Base-by-base conservation (phyloP, 2,113 vertebrate genomes). In the Synodontis membranacea region DNA sequence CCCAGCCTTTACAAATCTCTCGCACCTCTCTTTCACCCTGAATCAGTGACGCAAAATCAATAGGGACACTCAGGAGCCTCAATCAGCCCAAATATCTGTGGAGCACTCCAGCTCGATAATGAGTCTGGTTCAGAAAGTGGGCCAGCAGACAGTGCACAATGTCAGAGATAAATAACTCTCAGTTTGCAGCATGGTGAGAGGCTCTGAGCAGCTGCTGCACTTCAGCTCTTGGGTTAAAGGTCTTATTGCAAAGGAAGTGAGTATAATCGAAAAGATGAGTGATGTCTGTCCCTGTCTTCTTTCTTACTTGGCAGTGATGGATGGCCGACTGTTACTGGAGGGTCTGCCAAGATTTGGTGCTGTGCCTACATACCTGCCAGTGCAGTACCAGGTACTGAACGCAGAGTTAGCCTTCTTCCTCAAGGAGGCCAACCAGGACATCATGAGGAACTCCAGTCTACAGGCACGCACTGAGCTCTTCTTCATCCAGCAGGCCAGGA, bases 391-490 rank as follows among this genome's bases (percentile, higher is more conserved):
- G 34, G 90, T 99, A 88, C 93, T 96, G 75, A 91, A 95, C 2
- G 93, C 96, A 0, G 97, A 98, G 86, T 93, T 94, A 0, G 92
- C 96, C 0, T 99, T 98, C 93, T 96, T 98, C 88, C 96, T 99
- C 9, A 96, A 95, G 87, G 97, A 97, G 78, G 92, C 95, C 84
- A 95, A 93, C 92, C 97, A 96, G 92, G 97, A 98, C 90, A 90
- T 95, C 3, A 95, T 96, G 94, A 96, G 94, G 81, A 99, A 99
- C 88, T 95, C 96, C 91, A 99, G 97, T 93, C 93, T 98, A 90
- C 97, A 95, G 70, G 94, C 96, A 85, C 93, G 97, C 4, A 95
- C 96, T 0, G 96, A 97, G 80, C 95, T 97, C 0, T 98, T 99
- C 93, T 97, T 98, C 88, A 94, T 96, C 0, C 96, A 97, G 87